Percentiles rank a stretch among this genome's conserved stretches.
Conservation (phyloP, 2,888 invertebrate species). For the Oeneis ivallda region DNA sequence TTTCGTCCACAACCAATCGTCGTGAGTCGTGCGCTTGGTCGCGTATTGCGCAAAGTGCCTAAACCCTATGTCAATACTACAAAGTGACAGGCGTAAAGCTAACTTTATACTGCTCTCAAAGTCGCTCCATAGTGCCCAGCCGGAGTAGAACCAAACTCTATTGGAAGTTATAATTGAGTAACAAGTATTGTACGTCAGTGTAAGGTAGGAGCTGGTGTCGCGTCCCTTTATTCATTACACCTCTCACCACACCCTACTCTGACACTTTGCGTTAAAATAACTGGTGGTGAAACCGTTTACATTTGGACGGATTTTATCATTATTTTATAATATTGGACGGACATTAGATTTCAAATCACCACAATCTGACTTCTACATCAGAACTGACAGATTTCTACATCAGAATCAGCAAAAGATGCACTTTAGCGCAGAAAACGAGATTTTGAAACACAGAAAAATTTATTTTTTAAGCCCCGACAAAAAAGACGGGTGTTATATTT, state of each 20-base stretch:
- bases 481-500: no score
- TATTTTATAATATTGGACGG: no score
- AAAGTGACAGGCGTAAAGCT: conserved; percentile 18
- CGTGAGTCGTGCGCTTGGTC: no score
- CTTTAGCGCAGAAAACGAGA: no score
- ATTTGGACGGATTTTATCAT: conserved; percentile 44
- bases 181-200: conserved; percentile 39
- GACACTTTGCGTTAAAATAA: conserved; percentile 23
- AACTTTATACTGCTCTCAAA: conserved; percentile 16
- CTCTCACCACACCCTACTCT: conserved; percentile 26
- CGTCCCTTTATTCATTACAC: conserved; percentile 55
- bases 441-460: no score
- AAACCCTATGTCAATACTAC: conserved; percentile 13
- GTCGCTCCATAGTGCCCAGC: conserved; percentile 16
- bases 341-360: not conserved
- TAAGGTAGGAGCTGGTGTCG: conserved; percentile 18
- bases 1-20: no score
- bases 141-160: conserved; percentile 35
- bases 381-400: no score
- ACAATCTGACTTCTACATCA: no score
- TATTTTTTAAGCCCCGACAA: no score
- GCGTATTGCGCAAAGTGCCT: no score
- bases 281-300: conserved; percentile 31
- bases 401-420: no score
- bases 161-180: conserved; percentile 50